Evolutionary conservation across 2,113 vertebrate species (phyloP), one percentile per base, ranked within the genome.

Genomic region (Heterochromis multidens): DNA sequence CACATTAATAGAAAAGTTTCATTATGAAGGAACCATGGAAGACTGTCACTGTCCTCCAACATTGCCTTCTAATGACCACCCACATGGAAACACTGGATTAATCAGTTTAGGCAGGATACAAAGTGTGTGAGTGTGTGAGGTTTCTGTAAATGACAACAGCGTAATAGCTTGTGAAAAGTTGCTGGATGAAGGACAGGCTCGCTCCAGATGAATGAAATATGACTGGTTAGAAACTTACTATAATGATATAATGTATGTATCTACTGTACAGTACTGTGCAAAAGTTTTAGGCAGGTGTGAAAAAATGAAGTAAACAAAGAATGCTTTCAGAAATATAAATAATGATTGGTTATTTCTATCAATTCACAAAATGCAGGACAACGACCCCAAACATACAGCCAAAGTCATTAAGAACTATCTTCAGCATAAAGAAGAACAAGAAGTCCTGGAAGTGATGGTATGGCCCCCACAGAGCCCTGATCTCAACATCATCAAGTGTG

Each of bases 31-130:
- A 79, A 74, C 37, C 80, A 76, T 37, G 35, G 87, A 93, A 87
- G 77, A 58, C 35, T 43, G 49, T 81, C 67, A 92, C 79, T 88
- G 76, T 85, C 91, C 87, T 89, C 43, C 31, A 89, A 85, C 86
- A 40, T 79, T 16, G 87, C 80, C 62, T 87, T 88, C 87, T 88
- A 91, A 87, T 91, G 85, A 49, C 84, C 25, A 52, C 79, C 87
- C 89, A 76, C 90, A 89, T 17, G 74, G 77, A 90, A 90, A 89
- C n/a, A 17, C 49, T 80, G 85, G 80, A 87, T 84, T 94, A 84
- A 91, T 93, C 89, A 87, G 82, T 82, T 81, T 21, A 76, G 74
- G 60, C 63, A 70, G 82, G 62, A 90, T 82, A 52, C 80, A 61
- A 77, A 35, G 78, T 11, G 72, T 78, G 77, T 77, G 54, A 21